Conservation (phyloP, 2,797 vertebrate species). For the Acrossocheilus fasciatus region DNA sequence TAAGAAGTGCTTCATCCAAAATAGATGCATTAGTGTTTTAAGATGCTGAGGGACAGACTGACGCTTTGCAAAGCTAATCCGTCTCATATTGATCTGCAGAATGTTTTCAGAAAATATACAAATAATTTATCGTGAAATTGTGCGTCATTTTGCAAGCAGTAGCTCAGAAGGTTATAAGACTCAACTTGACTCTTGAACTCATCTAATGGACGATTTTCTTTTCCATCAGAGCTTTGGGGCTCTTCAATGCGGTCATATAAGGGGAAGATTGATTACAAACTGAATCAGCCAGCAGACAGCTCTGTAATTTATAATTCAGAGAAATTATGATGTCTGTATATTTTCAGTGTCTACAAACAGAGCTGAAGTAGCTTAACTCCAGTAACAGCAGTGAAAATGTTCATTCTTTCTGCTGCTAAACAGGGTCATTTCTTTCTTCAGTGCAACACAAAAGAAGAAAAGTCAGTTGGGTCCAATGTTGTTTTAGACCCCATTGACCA, state of each 20-base stretch:
- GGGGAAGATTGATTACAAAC: slow-evolving; percentile 13
- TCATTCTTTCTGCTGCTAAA: background rate
- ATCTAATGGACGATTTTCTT: slow-evolving; percentile 2
- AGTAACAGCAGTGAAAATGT: background rate
- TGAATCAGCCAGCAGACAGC: slow-evolving; percentile 1
- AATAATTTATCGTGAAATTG: slow-evolving; percentile 8
- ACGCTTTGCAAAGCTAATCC: slow-evolving; percentile 20
- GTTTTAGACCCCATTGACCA: background rate
- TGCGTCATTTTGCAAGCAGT: background rate
- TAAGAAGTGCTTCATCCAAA: slow-evolving; percentile 43
- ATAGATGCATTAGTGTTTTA: slow-evolving; percentile 47
- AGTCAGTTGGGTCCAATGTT: background rate
- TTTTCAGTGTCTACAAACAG: slow-evolving; percentile 2
- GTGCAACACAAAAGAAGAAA: background rate
- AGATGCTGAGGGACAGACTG: slow-evolving; percentile 16
- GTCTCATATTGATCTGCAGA: slow-evolving; percentile 37
- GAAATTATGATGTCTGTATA: slow-evolving; percentile 14
- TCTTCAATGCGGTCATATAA: background rate
- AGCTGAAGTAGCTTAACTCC: background rate
- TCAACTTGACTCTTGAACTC: slow-evolving; percentile 27
- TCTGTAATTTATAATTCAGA: slow-evolving; percentile 20
- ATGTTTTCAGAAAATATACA: slow-evolving; percentile 13
- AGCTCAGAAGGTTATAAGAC: background rate
- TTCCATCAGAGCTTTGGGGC: background rate
- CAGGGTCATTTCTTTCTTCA: background rate